Conservation (phyloP, 2,113 vertebrate genomes). For the Scortum barcoo region DNA sequence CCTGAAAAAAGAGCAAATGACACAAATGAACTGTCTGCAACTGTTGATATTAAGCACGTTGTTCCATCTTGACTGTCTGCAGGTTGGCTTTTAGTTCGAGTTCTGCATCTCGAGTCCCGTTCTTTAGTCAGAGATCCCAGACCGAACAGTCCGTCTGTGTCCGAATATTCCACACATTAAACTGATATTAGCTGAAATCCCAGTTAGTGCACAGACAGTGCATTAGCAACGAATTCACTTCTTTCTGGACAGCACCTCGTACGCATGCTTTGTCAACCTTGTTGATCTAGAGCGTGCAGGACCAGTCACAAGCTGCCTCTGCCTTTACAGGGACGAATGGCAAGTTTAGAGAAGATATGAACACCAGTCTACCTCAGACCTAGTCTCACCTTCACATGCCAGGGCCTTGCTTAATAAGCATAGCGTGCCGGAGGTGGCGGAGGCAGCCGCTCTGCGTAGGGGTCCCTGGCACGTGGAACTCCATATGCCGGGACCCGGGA, state of each 20-base stretch:
- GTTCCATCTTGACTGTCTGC: constrained; percentile 22
- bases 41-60: constrained; percentile 38
- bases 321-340: constrained; percentile 34
- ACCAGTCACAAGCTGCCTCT: constrained; percentile 42
- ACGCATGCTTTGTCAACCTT: constrained; percentile 21
- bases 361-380: constrained; percentile 58
- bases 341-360: constrained; percentile 13
- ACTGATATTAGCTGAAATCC: background rate
- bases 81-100: background rate
- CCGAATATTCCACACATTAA: background rate
- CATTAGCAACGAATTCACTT: constrained; percentile 22
- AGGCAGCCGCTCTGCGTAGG: constrained; percentile 89
- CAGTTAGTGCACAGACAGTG: constrained; percentile 16
- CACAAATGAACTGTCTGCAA: constrained; percentile 75
- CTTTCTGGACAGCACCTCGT: background rate
- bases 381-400: constrained; percentile 85
- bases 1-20: constrained; percentile 84
- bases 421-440: constrained; percentile 85
- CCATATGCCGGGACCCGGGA: constrained; percentile 90
- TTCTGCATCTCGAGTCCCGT: background rate
- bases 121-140: constrained; percentile 9
- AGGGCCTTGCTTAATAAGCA: constrained; percentile 80
- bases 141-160: background rate
- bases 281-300: background rate
- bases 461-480: constrained; percentile 91